A percentile compares a stretch with the other conserved stretches of the same genome.
Evolutionary conservation across 2,797 vertebrate species (phyloP).

Genomic region (Pseudochaenichthys georgianus): DNA sequence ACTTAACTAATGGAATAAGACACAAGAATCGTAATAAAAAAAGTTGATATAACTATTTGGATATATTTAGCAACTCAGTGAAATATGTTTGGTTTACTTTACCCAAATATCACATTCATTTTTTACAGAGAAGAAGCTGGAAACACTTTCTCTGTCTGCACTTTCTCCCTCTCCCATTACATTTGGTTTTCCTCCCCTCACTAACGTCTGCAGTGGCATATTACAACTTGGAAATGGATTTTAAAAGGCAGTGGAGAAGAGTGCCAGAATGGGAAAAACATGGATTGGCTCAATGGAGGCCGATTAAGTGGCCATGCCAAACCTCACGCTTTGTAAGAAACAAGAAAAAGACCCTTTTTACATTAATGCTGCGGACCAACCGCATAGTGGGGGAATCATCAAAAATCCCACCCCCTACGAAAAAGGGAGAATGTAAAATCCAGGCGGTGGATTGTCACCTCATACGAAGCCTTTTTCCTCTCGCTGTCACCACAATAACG

Average conservation of each 20-base stretch:
- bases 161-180: slow-evolving; percentile 54
- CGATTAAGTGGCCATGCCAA: slow-evolving; percentile 80
- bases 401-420: slow-evolving; percentile 67
- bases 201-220: slow-evolving; percentile 77
- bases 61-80: too few species aligned
- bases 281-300: slow-evolving; percentile 78
- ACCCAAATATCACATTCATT: too few species aligned
- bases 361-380: slow-evolving; percentile 79
- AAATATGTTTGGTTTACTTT: too few species aligned
- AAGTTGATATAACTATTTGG: too few species aligned
- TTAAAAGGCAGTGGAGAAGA: slow-evolving; percentile 75
- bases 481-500: slow-evolving; percentile 51
- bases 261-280: slow-evolving; percentile 84
- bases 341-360: slow-evolving; percentile 73
- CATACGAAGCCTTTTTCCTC: slow-evolving; percentile 49
- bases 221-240: slow-evolving; percentile 83
- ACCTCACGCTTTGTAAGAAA: too few species aligned
- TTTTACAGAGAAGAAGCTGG: slow-evolving; percentile 33
- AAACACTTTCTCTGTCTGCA: slow-evolving; percentile 56
- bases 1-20: too few species aligned
- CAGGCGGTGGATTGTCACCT: slow-evolving; percentile 75
- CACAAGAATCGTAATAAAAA: too few species aligned
- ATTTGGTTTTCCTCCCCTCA: slow-evolving; percentile 73
- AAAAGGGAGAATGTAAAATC: slow-evolving; percentile 68
- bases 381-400: slow-evolving; percentile 67